Percentiles rank a stretch among this genome's conserved stretches.
Conservation (phyloP, 2,888 invertebrate species). For the Atherix ibis region DNA sequence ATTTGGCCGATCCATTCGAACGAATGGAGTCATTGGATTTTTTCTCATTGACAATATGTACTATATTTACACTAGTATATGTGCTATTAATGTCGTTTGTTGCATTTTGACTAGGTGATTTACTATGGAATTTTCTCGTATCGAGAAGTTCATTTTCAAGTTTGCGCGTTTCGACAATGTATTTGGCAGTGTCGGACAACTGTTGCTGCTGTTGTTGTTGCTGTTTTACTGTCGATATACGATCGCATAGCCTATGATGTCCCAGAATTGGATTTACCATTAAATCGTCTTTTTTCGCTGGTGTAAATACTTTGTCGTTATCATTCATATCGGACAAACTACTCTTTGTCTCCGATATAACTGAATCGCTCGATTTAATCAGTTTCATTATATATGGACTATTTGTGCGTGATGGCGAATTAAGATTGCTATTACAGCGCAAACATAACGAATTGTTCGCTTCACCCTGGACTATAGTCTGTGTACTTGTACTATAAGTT, state of each 20-base stretch:
- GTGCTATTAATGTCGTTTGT: neutral
- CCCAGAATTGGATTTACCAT: constrained; percentile 36
- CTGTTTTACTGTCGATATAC: constrained; percentile 17
- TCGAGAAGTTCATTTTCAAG: constrained; percentile 6
- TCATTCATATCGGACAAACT: constrained; percentile 31
- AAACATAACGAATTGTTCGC: constrained; percentile 36
- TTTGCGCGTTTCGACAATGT: constrained; percentile 12
- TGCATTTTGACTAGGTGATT: constrained; percentile 3
- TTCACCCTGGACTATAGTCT: constrained; percentile 40
- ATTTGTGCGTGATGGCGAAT: constrained; percentile 32
- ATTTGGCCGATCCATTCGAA: constrained; percentile 1
- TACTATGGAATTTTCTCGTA: constrained; percentile 3
- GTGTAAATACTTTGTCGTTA: constrained; percentile 25
- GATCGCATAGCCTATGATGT: constrained; percentile 45
- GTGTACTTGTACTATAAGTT: constrained; percentile 45
- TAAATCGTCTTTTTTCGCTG: constrained; percentile 30
- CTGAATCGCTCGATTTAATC: constrained; percentile 32
- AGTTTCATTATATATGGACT: constrained; percentile 32
- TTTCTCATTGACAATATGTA: neutral
- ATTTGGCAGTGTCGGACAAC: constrained; percentile 15
- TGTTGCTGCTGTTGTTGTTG: too few relatives aligned
- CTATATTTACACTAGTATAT: constrained; percentile 1
- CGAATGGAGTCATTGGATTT: neutral
- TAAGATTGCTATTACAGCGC: constrained; percentile 43
- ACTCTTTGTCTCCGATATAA: constrained; percentile 33